Evolutionary conservation across 64 coral and sea anemone species (phyloP), one percentile per base, ranked within the genome.

Genomic region (Montipora cactus): DNA sequence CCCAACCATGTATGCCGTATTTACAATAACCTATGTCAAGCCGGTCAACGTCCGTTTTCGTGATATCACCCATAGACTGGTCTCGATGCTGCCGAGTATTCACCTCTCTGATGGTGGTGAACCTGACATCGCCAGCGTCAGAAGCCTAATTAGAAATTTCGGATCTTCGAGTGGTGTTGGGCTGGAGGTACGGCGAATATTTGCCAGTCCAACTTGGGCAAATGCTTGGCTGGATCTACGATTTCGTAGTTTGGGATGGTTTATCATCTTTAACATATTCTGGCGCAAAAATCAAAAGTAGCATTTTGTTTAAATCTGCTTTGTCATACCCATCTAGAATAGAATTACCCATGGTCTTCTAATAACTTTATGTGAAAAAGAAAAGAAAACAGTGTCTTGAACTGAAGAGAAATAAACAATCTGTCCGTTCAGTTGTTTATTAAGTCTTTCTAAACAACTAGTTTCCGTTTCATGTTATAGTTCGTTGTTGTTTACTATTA

Each of bases 71-170:
- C 14, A n/a, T 70, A 75, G 69, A 16, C 77, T 91, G 47, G 59
- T 81, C 20, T 82, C 78, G 22, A 92, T 68, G 23, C 79, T 92
- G 20, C 61, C 79, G 37, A 72, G 22, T 82, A 67, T 83, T 83
- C n/a, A 74, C 89, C 74, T 91, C 52, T 69, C 77, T 11, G 55
- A n/a, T 74, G 21, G 67, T 71, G 89, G 68, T 73, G 77, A 70
- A 59, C 2, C 55, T 46, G 79, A 78, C 59, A 61, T 74, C 52
- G 66, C 73, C 45, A 71, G 77, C 49, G 47, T 91, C 14, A 70
- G 70, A 47, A 91, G 79, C 79, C 66, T 83, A n/a, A 82, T 91
- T 49, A 73, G 46, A 83, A 79, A 68, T 66, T 74, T 67, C 55
- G 62, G 78, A 5, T 28, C 81, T 47, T 78, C 48, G 19, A 81